A percentile compares a stretch with the other conserved stretches of the same genome.
These are phyloP conservation scores for Odontocerum albicorne DNA, from an alignment of 2,888 invertebrate genomes.

Conservation along the genomic window DNA sequence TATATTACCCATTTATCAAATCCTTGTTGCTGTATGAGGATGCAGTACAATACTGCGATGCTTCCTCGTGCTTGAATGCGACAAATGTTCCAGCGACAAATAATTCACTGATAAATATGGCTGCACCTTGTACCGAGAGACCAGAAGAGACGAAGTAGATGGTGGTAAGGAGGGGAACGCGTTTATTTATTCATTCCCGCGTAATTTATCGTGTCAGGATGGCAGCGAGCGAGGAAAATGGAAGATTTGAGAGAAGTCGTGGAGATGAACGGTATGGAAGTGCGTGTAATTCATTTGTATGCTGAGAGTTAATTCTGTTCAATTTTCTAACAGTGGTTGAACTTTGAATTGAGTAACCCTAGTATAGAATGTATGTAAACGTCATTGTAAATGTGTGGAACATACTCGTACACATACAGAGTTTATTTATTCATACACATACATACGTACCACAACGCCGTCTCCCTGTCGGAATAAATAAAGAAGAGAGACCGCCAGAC, in stretches of 20 bases:
- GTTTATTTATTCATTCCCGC: constrained; percentile 25
- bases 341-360: too few species aligned
- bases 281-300: too few species aligned
- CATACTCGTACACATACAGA: too few species aligned
- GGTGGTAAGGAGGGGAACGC: constrained; percentile 1
- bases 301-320: too few species aligned
- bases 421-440: too few species aligned
- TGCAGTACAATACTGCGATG: constrained; percentile 4
- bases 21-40: neutral
- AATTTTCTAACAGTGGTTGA: too few species aligned
- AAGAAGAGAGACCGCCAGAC: too few species aligned
- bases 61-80: constrained; percentile 24
- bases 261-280: too few species aligned
- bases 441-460: too few species aligned
- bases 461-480: too few species aligned
- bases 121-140: constrained; percentile 18
- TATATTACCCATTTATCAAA: constrained; percentile 3
- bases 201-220: constrained; percentile 16
- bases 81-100: constrained; percentile 30
- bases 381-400: too few species aligned
- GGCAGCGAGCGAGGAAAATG: neutral
- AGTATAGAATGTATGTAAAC: too few species aligned
- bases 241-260: neutral
- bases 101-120: constrained; percentile 32
- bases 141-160: neutral